Base-by-base conservation (phyloP, 1,140 invertebrate genomes). In the Rhyacophila brunnea region DNA sequence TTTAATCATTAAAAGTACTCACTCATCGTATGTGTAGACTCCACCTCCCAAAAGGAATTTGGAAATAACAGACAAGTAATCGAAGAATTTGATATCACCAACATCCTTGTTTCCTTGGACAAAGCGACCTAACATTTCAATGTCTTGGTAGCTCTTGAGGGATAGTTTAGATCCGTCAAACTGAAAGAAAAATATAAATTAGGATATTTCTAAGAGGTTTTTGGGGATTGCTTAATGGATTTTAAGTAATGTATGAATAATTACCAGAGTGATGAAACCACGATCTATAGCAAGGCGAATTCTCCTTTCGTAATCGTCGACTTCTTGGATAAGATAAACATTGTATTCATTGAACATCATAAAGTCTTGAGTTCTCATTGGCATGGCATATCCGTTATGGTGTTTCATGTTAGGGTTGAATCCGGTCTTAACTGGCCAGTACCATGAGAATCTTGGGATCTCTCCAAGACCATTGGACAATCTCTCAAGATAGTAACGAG, bases 241-340 rank as follows among this genome's bases (percentile, higher is more conserved):
- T 43, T 6, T 9, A 10, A 46, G 13, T 9, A 48, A 71, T 28
- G 2, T 15, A 50, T 34, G 14, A 6, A 57, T 44, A 28, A 28
- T 61, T 49, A 65, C 64, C 47, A 77, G 77, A 67, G 74, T 73
- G n/a, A 87, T 77, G 64, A 77, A 82, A 54, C 87, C 87, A 53
- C 78, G 73, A 5, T 85, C 80, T 46, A 89, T 87, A 58, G 84
- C 83, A 42, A 86, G 79, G 28, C 80, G 74, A 44, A 89, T 81
- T 62, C 87, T 83, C 40, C 71, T 73, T 60, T 86, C 82, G 58
- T 84, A 79, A 35, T 77, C 68, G 32, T 78, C 71, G 42, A 84
- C 77, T 19, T 79, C 56, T 10, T 74, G 70, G 5, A 83, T 64
- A 45, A 77, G 64, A 38, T 77, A 75, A n/a, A 80, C 69, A 55